These are phyloP conservation scores for Drosophila asahinai DNA, from an alignment of 1,140 invertebrate genomes.

Conservation along the genomic window DNA sequence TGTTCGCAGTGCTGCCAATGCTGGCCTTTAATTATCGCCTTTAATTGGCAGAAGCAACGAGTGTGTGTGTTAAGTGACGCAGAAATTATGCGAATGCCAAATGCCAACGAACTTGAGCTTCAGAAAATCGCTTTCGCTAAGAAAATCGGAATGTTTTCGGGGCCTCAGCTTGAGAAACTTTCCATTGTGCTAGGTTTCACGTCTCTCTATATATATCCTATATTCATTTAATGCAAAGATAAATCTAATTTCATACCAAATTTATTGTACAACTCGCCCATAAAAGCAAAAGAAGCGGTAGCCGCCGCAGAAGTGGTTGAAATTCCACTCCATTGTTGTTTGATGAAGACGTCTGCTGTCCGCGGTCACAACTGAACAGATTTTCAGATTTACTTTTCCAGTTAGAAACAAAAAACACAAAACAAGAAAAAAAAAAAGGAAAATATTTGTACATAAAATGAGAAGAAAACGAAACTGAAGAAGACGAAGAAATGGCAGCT, in stretches of 20 bases:
- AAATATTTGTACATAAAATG: constrained; percentile 19
- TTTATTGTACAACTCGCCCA: constrained; percentile 46
- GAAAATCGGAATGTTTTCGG: constrained; percentile 28
- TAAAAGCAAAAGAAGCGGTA: constrained; percentile 25
- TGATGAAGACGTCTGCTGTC: constrained; percentile 24
- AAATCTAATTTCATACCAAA: constrained; percentile 49
- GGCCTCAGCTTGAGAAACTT: constrained; percentile 34
- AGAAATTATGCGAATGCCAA: constrained; percentile 60
- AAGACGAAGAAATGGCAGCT: constrained; percentile 38
- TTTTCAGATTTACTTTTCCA: constrained; percentile 61
- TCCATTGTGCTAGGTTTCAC: constrained; percentile 40
- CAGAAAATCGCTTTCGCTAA: constrained; percentile 35
- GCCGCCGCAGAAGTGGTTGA: neutral
- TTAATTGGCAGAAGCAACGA: constrained; percentile 54
- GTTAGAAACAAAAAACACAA: constrained; percentile 59
- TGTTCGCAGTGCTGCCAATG: constrained; percentile 25
- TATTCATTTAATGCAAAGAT: constrained; percentile 45
- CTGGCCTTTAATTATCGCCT: constrained; percentile 58
- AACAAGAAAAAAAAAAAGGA: constrained; percentile 10
- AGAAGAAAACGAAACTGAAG: constrained; percentile 29
- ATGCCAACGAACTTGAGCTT: constrained; percentile 50
- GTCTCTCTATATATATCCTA: constrained; percentile 33
- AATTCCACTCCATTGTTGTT: constrained; percentile 35
- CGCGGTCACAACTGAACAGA: constrained; percentile 69
- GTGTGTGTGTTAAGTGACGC: constrained; percentile 58